These are phyloP conservation scores for Drosophila hydei DNA, from an alignment of 1,140 invertebrate species.

Conservation along the genomic window DNA sequence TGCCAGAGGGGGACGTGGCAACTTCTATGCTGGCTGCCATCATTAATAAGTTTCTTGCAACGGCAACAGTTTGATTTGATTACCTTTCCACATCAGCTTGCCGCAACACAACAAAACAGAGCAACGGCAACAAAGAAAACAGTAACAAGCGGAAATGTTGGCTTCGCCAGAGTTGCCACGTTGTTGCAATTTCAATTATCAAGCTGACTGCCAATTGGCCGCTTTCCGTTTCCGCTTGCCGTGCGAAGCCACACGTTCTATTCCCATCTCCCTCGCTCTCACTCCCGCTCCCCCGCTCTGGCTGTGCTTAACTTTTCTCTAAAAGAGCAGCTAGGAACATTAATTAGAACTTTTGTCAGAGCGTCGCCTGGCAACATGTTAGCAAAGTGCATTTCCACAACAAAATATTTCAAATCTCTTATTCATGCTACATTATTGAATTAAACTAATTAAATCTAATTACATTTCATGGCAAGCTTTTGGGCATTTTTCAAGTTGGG, in stretches of 20 bases:
- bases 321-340: neutral
- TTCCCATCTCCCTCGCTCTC: neutral
- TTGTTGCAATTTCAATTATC: constrained; percentile 30
- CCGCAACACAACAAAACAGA: neutral
- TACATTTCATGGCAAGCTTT: too few relatives aligned
- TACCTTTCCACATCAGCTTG: constrained; percentile 4
- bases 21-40: constrained; percentile 10
- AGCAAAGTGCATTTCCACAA: too few relatives aligned
- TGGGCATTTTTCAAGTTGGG: too few relatives aligned
- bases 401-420: too few relatives aligned
- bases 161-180: constrained; percentile 29
- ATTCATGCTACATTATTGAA: too few relatives aligned
- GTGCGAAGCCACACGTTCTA: neutral
- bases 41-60: constrained; percentile 39
- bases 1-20: neutral
- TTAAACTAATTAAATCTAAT: too few relatives aligned
- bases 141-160: neutral
- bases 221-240: constrained; percentile 7
- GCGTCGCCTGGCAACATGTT: neutral
- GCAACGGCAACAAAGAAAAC: neutral
- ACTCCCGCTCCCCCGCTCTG: neutral
- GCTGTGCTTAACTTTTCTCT: neutral
- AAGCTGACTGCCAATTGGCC: constrained; percentile 15
- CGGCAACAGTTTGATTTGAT: constrained; percentile 38
- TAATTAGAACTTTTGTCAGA: neutral